These are phyloP conservation scores for Onychostruthus taczanowskii DNA, from an alignment of 2,113 vertebrate species.

Conservation along the genomic window DNA sequence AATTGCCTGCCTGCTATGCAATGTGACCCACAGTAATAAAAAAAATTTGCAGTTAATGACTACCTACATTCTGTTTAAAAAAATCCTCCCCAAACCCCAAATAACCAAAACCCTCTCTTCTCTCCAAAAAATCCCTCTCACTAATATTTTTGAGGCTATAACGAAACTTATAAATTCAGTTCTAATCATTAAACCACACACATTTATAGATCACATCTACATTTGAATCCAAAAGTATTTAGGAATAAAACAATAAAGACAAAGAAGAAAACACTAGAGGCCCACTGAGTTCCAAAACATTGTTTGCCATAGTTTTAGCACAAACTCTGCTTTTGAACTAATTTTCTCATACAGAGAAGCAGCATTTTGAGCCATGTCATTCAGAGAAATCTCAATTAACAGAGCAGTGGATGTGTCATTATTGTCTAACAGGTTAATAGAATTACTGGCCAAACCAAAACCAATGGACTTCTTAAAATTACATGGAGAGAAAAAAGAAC, in stretches of 20 bases:
- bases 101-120: accelerated
- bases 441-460: not conserved
- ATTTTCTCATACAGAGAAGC: not conserved
- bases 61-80: not conserved
- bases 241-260: not conserved
- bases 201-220: too few relatives aligned
- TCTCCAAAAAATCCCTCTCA: accelerated
- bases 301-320: not conserved
- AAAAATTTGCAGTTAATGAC: not conserved
- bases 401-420: not conserved
- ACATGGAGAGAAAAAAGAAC: not conserved
- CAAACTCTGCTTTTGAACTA: not conserved
- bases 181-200: not conserved
- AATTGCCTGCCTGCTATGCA: not conserved
- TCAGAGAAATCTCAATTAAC: not conserved
- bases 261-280: not conserved
- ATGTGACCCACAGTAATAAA: not conserved
- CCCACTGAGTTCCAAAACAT: not conserved
- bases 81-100: not conserved
- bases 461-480: not conserved
- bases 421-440: not conserved
- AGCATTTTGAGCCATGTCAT: not conserved
- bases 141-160: not conserved
- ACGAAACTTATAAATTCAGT: not conserved
- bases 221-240: not conserved